Evolutionary conservation across 2,113 vertebrate genomes (phyloP).

Genomic region (Oreamnos americanus): DNA sequence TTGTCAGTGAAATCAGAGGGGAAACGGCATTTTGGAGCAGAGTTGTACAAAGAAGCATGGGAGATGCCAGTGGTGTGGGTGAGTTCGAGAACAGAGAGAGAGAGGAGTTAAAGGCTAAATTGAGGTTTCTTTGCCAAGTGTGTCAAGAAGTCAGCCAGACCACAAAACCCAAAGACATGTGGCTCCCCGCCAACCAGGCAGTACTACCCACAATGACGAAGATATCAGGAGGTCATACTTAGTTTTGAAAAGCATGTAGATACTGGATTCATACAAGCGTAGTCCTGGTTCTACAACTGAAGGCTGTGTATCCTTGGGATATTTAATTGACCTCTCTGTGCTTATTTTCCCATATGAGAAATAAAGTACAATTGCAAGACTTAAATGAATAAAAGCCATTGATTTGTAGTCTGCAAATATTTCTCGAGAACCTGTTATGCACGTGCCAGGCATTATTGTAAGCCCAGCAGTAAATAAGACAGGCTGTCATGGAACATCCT

Average conservation of each 20-base stretch:
- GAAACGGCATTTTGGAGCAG: not conserved
- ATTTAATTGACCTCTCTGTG: conserved; percentile 3
- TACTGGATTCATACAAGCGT: not conserved
- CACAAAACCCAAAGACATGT: not conserved
- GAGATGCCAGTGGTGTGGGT: not conserved
- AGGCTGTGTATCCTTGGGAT: not conserved
- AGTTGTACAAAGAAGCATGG: not conserved
- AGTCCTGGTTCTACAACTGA: not conserved
- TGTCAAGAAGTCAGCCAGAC: conserved; percentile 17
- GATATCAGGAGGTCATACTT: not conserved
- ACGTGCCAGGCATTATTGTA: not conserved
- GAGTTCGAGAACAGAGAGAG: not conserved
- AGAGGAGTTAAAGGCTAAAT: not conserved
- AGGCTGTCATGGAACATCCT: not conserved
- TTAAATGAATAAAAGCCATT: not conserved
- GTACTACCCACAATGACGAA: not conserved
- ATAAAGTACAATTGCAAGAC: not conserved
- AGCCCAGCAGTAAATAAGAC: not conserved
- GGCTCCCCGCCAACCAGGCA: not conserved
- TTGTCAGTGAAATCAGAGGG: not conserved
- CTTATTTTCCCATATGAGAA: not conserved
- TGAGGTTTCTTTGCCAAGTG: not conserved
- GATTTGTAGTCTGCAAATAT: not conserved
- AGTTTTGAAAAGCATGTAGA: not conserved
- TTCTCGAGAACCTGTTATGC: not conserved